Conservation (phyloP, 2,797 vertebrate species). For the Luscinia luscinia region DNA sequence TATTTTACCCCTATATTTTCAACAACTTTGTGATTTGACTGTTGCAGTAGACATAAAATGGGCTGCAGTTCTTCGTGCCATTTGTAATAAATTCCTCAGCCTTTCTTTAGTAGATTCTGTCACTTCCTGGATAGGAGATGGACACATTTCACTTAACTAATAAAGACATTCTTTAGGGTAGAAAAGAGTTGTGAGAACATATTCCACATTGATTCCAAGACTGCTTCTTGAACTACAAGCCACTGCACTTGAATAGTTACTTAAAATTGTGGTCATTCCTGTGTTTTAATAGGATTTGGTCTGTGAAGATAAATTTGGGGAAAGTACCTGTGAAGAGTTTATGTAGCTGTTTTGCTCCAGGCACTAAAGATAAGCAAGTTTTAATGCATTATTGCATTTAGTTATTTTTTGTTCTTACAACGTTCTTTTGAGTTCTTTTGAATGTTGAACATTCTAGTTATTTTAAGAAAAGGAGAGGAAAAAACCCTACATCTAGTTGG, state of each 20-base stretch:
- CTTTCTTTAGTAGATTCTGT: not conserved
- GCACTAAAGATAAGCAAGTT: not conserved
- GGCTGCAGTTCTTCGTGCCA: not conserved
- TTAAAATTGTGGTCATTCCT: not conserved
- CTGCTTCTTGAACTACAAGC: not conserved
- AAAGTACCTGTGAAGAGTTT: not conserved
- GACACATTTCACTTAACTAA: not conserved
- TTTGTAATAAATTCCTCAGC: not conserved
- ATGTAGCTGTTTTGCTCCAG: not conserved
- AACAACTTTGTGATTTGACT: not conserved
- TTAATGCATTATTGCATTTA: not conserved
- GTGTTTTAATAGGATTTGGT: not conserved
- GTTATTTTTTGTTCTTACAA: not conserved
- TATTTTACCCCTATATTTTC: not conserved
- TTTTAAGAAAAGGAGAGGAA: not conserved
- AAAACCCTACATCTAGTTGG: fast-evolving
- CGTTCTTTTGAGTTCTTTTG: not conserved
- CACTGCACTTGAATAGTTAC: not conserved
- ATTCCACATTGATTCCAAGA: not conserved
- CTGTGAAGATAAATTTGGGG: not conserved
- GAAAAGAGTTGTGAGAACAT: not conserved
- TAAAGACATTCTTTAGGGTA: not conserved
- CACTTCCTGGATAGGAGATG: not conserved
- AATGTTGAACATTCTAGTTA: not conserved
- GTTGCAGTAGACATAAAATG: not conserved